These are phyloP conservation scores for Paracentrotus lividus DNA, from an alignment of 53 echinoderm and acorn worm species.

Conservation along the genomic window DNA sequence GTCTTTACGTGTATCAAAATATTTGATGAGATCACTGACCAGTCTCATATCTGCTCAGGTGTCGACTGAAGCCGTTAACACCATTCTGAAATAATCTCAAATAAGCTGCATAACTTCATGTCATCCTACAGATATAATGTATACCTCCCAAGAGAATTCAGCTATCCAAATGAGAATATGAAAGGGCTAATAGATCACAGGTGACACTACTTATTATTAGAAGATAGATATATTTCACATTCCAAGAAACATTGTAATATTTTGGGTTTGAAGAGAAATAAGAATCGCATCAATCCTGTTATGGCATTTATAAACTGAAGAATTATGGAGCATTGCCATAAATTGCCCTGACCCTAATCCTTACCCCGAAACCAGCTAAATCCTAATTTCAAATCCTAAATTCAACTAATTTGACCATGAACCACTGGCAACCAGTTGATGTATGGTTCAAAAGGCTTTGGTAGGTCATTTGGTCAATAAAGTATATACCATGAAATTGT, in stretches of 20 bases:
- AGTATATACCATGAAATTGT: too few relatives aligned
- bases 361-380: neutral
- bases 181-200: neutral
- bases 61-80: neutral
- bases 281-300: too few relatives aligned
- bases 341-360: neutral
- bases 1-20: neutral
- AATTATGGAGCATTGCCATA: neutral
- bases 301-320: too few relatives aligned
- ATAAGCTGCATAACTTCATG: constrained; percentile 31
- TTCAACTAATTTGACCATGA: too few relatives aligned
- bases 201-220: neutral
- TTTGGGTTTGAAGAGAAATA: too few relatives aligned
- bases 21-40: constrained; percentile 11
- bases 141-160: constrained; percentile 13
- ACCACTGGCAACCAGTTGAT: too few relatives aligned
- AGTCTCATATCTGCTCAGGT: neutral
- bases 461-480: too few relatives aligned
- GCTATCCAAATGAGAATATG: neutral
- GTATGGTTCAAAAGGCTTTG: too few relatives aligned
- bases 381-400: neutral
- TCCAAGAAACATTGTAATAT: neutral
- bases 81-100: neutral
- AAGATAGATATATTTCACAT: neutral
- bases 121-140: constrained; percentile 2